Percentiles rank a stretch among this genome's conserved stretches.
Evolutionary conservation across 2,797 vertebrate genomes (phyloP).

Genomic region (Sphenodon punctatus): DNA sequence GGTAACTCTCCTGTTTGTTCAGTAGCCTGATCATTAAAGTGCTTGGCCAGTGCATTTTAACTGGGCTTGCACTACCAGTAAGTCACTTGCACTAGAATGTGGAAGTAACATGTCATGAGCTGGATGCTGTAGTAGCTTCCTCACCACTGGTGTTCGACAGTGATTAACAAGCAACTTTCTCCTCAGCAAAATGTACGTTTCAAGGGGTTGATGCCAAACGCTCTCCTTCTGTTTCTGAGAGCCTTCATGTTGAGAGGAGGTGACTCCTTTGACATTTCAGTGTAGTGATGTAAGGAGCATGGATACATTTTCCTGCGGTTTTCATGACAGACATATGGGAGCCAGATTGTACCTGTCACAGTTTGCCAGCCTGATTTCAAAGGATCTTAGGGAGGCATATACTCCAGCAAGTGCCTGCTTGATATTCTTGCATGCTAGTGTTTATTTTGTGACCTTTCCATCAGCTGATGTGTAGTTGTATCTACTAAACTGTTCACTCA

Average conservation of each 20-base stretch:
- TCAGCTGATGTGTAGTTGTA: neutral
- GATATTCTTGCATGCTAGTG: conserved; percentile 15
- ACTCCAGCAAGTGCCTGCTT: neutral
- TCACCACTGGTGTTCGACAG: neutral
- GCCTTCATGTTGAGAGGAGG: neutral
- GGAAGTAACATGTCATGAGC: neutral
- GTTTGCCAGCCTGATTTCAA: conserved; percentile 13
- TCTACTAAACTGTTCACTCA: conserved; percentile 5
- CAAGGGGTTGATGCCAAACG: conserved; percentile 3
- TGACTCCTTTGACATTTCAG: conserved; percentile 35
- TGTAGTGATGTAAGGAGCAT: neutral
- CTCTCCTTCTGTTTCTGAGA: conserved; percentile 30
- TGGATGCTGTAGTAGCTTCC: neutral
- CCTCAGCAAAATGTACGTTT: neutral
- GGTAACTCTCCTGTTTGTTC: too few relatives aligned
- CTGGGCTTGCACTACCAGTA: too few relatives aligned
- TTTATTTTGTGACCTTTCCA: conserved; percentile 30
- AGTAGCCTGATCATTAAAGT: too few relatives aligned
- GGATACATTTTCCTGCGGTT: conserved; percentile 4
- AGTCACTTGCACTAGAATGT: neutral
- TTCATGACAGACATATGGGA: conserved; percentile 11
- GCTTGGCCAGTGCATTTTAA: too few relatives aligned
- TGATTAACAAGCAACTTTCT: neutral
- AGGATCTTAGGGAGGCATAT: conserved; percentile 14
- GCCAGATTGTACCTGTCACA: neutral